Evolutionary conservation across 1,140 invertebrate species (phyloP).

Genomic region (Drosophila tsacasi): DNA sequence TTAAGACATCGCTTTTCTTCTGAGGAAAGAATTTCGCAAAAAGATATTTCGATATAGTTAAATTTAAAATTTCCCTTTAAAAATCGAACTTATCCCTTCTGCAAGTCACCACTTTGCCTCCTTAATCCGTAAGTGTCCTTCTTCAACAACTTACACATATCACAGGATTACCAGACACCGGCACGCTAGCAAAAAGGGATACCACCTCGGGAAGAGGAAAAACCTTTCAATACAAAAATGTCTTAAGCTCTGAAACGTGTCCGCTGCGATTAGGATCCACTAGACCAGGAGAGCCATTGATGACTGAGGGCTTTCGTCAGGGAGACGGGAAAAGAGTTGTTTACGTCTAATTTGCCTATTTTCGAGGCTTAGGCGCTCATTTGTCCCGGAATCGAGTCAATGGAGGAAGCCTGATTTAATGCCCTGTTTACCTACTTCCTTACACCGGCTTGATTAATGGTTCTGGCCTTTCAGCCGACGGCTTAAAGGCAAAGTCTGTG

Average conservation of each 20-base stretch:
- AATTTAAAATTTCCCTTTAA: no score
- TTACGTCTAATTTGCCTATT: conserved; percentile 71
- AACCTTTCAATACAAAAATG: conserved; percentile 36
- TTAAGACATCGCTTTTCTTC: conserved; percentile 2
- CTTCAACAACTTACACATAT: conserved; percentile 11
- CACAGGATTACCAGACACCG: conserved; percentile 8
- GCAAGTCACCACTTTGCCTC: background rate
- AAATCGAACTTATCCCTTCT: background rate
- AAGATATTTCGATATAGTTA: no score
- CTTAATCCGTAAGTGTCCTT: conserved; percentile 21
- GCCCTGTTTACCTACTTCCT: conserved; percentile 64
- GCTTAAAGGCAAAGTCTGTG: conserved; percentile 7
- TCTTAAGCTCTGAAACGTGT: conserved; percentile 59
- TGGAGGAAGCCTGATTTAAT: conserved; percentile 47
- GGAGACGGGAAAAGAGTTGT: conserved; percentile 61
- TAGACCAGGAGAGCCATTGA: conserved; percentile 34
- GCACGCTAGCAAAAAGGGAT: conserved; percentile 17
- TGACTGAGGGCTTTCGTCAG: conserved; percentile 52
- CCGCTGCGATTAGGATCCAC: conserved; percentile 36
- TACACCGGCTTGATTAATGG: conserved; percentile 47
- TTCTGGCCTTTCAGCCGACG: conserved; percentile 20
- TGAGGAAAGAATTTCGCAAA: no score
- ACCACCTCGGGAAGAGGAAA: background rate
- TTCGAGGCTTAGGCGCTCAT: conserved; percentile 63
- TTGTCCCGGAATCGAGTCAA: conserved; percentile 46